Percentiles rank a stretch among this genome's conserved stretches.
Evolutionary conservation across 2,113 vertebrate genomes (phyloP).

Genomic region (Nesogale talazaci): DNA sequence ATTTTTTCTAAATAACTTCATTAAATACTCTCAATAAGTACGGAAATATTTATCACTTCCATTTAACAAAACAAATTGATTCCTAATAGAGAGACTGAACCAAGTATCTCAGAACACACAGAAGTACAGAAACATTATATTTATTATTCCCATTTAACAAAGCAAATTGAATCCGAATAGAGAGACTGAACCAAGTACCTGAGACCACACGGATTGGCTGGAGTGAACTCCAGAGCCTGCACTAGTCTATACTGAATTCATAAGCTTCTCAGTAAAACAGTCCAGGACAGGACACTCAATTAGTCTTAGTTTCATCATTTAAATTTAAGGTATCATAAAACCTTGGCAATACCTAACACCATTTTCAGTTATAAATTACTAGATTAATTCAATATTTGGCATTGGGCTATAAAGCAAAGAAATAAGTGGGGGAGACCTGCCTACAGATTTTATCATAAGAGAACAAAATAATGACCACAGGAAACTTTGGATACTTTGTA

Average conservation of each 20-base stretch:
- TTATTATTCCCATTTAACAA: not conserved
- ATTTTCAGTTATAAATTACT: conserved; percentile 52
- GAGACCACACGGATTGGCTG: not conserved
- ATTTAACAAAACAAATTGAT: not conserved
- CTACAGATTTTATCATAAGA: not conserved
- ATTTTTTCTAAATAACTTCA: not conserved
- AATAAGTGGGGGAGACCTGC: not conserved
- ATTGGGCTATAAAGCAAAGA: not conserved
- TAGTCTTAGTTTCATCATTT: not conserved
- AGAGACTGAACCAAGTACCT: not conserved
- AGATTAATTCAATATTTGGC: not conserved
- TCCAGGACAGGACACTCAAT: not conserved
- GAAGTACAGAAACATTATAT: not conserved
- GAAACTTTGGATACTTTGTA: not conserved
- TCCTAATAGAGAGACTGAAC: too few relatives aligned
- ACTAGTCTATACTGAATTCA: not conserved
- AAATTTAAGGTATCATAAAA: not conserved
- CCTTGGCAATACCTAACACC: not conserved
- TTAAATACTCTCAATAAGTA: not conserved
- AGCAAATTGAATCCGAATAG: not conserved
- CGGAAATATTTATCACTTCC: not conserved
- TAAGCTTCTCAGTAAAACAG: conserved; percentile 33
- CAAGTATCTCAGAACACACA: too few relatives aligned
- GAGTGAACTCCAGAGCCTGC: not conserved
- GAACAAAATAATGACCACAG: not conserved